Conservation (phyloP, 2,113 vertebrate species). For the Psittacula cyanocephala region DNA sequence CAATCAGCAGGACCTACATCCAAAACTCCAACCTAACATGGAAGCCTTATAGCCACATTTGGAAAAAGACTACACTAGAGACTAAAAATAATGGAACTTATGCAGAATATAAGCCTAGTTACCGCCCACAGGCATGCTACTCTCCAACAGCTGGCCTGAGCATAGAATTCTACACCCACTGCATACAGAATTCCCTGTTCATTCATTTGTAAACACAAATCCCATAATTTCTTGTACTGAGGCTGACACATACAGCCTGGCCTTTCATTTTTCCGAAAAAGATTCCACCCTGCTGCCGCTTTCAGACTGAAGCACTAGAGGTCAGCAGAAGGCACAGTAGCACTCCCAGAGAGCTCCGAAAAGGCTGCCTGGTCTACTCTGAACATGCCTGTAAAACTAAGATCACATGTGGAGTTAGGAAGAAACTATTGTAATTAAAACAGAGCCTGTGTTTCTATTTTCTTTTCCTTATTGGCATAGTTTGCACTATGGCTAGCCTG, state of each 20-base stretch:
- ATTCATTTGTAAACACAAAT: not conserved
- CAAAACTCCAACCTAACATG: not conserved
- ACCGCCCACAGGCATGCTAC: not conserved
- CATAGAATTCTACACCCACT: rapidly evolving
- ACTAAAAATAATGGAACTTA: not conserved
- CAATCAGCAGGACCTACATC: not conserved
- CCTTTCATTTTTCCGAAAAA: not conserved
- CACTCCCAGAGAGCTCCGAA: not conserved
- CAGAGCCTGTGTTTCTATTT: not conserved
- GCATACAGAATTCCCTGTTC: rapidly evolving
- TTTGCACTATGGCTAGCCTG: not conserved
- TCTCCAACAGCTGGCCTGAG: rapidly evolving
- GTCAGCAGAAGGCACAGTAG: not conserved
- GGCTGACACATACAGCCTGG: not conserved
- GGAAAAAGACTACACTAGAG: not conserved
- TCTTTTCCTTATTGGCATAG: not conserved
- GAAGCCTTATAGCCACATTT: not conserved
- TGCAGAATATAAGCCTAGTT: not conserved
- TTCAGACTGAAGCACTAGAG: not conserved
- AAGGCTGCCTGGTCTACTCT: not conserved
- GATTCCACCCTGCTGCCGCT: rapidly evolving
- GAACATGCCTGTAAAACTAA: not conserved
- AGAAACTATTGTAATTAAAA: not conserved
- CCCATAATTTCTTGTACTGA: rapidly evolving
- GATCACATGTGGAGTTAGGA: not conserved